Evolutionary conservation across 1,140 invertebrate species (phyloP), one percentile per base, ranked within the genome.

Genomic region (Drosophila tropicalis): DNA sequence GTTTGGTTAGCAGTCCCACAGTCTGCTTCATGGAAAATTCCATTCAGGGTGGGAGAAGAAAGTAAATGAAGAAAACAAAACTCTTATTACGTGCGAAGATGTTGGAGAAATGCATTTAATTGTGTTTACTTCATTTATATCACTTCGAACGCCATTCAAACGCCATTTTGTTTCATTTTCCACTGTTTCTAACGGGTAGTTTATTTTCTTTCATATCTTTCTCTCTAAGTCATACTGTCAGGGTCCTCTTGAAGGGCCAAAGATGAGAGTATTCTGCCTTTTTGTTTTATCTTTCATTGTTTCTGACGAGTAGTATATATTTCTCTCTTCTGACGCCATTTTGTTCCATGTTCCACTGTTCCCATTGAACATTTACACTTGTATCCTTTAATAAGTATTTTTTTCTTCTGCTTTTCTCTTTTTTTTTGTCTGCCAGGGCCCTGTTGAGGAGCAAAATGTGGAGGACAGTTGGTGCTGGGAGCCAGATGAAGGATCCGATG

Each of bases 401-500:
- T 60, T 47, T 19, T 62, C 57, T 47, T 10, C 2, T 15, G 3
- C 34, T 7, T 5, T 34, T 6, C 6, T 0, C 3, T n/a, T 13
- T 40, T 7, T 5, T 41, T 15, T 4, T 34, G 1, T 6, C 3
- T 25, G 19, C 22, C 74, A 87, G 87, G 77, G 60, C 60, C 71
- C 44, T 0, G 57, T 22, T 60, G 85, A 89, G 12, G 76, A 84
- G 3, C 81, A 78, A 25, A 86, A 79, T 85, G 81, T 81, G 68
- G 94, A 94, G 54, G 92, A 93, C 61, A 94, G 90, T 76, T 94
- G 94, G 94, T 94, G 93, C 78, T 94, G 94, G 94, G 94, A 94
- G 65, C 93, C 93, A 7, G 91, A 93, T 22, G 76, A 71, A 44
- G 40, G 32, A 60, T 60, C 41, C n/a, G 55, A 67, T 47, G 25